These are phyloP conservation scores for Corella eumyota DNA, from an alignment of 23 tunicate species.

Conservation along the genomic window DNA sequence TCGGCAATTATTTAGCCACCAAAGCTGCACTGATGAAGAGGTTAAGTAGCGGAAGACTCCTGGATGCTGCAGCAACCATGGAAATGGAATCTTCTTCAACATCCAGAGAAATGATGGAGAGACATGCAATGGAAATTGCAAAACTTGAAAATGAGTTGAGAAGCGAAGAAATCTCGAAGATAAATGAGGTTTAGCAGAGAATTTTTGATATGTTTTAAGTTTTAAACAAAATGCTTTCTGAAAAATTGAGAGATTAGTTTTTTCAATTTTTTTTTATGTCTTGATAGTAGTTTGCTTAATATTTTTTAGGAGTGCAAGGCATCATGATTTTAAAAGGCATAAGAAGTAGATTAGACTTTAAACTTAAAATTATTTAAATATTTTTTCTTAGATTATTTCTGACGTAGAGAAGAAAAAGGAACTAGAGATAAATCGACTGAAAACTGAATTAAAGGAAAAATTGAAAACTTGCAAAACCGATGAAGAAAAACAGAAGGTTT, in stretches of 20 bases:
- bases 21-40: conserved; percentile 25
- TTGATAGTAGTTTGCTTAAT: too few species aligned
- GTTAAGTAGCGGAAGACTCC: conserved; percentile 33
- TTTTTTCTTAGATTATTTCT: conserved; percentile 44
- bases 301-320: too few species aligned
- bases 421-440: conserved; percentile 27
- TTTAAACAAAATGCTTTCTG: too few species aligned
- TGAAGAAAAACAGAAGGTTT: conserved; percentile 86
- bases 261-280: too few species aligned
- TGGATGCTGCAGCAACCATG: conserved; percentile 30
- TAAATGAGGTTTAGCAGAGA: conserved; percentile 47
- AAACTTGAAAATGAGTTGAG: conserved; percentile 68
- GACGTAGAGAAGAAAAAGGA: conserved; percentile 77
- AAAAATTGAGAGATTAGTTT: too few species aligned
- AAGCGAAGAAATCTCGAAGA: conserved; percentile 70
- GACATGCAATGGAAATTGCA: conserved; percentile 79
- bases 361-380: not conserved
- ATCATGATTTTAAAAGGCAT: too few species aligned
- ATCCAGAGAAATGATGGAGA: conserved; percentile 62
- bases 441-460: conserved; percentile 64
- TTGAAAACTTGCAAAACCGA: conserved; percentile 65
- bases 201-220: too few species aligned
- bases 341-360: not conserved
- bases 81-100: conserved; percentile 16
- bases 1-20: too few species aligned